Evolutionary conservation across 2,888 invertebrate species (phyloP), one percentile per base, ranked within the genome.

Genomic region (Tipula helvola): DNA sequence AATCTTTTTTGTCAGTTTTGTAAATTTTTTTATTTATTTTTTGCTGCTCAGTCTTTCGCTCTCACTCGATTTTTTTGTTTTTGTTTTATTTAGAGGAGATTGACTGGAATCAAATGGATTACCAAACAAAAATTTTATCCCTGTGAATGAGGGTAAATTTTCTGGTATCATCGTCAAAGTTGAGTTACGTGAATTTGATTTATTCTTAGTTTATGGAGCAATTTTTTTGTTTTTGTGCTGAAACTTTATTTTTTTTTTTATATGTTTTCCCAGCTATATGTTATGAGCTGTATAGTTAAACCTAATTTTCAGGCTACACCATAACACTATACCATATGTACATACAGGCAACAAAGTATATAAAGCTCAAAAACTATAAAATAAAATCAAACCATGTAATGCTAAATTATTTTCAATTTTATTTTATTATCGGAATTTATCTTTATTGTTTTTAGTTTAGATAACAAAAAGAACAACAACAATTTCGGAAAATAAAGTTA

Each of bases 141-240:
- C 71, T 71, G 71, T 71, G 71, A 71, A 71, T 71, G 71, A 71
- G 71, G 71, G 71, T 71, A 71, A 71, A 71, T 71, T 71, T 71
- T 71, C 71, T 71, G 71, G 71, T 71, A 71, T 71, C 71, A 71
- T 71, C 71, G 71, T 71, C 71, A 71, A 71, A 71, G 71, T 71
- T 71, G 71, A 71, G 71, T 71, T 71, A 71, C 71, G 71, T 71
- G 71, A 71, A 71, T 71, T 71, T 71, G 71, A 71, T 71, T 71
- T 71, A 71, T 71, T 71, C 71, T 71, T 71, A 71, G 71, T 71
- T 71, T 71, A 71, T 71, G 71, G 28, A 28, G 28, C 71, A 28
- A 39, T 39, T 39, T 39, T 39, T 39, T 39, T 71, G 18, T 71
- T 71, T 71, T 18, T 71, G 71, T 71, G 71, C 28, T 71, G 28